These are phyloP conservation scores for Campoplex capitator DNA, from an alignment of 2,888 invertebrate genomes.

Conservation along the genomic window DNA sequence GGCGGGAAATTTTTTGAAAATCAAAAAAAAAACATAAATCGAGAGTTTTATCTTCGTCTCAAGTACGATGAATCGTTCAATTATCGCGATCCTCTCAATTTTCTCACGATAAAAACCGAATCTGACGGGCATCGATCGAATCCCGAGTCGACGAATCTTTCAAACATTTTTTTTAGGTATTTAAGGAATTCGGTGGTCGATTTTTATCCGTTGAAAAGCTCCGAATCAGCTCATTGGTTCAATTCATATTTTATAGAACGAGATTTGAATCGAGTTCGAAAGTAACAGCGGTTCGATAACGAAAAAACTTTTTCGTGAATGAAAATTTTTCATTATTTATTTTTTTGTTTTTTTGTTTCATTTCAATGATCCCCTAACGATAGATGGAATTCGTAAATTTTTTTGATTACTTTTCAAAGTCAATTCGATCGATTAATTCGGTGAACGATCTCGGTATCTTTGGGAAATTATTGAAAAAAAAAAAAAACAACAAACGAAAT, in stretches of 20 bases:
- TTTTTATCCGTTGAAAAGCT: too few relatives aligned
- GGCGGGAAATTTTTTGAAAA: slow-evolving; percentile 66
- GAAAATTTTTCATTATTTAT: not conserved
- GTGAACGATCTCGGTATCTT: not conserved
- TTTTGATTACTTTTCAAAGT: not conserved
- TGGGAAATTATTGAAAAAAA: not conserved
- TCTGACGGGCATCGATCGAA: not conserved
- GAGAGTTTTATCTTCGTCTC: not conserved
- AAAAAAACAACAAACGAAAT: slow-evolving; percentile 10
- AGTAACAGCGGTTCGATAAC: not conserved
- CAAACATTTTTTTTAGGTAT: not conserved
- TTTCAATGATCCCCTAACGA: not conserved
- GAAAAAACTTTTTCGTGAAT: not conserved
- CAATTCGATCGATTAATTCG: not conserved
- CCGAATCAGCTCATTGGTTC: too few relatives aligned
- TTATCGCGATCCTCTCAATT: not conserved
- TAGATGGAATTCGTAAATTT: not conserved
- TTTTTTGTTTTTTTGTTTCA: not conserved
- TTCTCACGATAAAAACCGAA: not conserved
- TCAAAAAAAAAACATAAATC: slow-evolving; percentile 24
- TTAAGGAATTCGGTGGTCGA: not conserved
- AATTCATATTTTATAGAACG: too few relatives aligned
- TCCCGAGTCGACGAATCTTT: not conserved
- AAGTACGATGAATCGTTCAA: not conserved
- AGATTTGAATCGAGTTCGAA: not conserved